phyloP scores from a whole-genome alignment of 2,113 vertebrate species.

The Pollachius pollachius region DNA sequence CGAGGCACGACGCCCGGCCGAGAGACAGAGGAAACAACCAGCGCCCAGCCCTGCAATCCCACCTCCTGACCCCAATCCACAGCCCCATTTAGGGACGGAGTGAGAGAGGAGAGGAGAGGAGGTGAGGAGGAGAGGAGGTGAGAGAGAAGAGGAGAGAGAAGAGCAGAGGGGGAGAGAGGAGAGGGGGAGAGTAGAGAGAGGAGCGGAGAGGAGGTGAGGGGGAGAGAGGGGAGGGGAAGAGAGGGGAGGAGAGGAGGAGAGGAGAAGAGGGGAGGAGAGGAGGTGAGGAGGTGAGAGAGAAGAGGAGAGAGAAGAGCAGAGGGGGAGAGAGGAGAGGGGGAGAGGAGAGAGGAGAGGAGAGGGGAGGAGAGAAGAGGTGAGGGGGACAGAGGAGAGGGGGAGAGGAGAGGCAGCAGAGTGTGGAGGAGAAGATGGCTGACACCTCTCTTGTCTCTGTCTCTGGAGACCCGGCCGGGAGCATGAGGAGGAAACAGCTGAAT shows the following conservation, averaged over 20 bases:
- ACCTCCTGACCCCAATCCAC: too few relatives aligned
- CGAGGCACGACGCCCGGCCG: too few relatives aligned
- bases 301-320: constrained; percentile 12
- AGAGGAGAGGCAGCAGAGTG: background rate
- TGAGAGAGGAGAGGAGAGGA: too few relatives aligned
- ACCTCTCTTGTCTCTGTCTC: background rate
- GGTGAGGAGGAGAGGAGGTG: too few relatives aligned
- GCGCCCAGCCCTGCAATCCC: too few relatives aligned
- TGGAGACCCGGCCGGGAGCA: background rate
- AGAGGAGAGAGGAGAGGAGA: background rate
- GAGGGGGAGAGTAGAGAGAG: background rate
- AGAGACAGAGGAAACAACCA: too few relatives aligned
- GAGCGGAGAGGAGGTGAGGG: background rate
- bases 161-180: background rate
- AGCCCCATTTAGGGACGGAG: too few relatives aligned
- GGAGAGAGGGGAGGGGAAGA: background rate
- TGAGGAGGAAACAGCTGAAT: background rate
- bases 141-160: background rate
- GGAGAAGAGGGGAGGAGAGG: background rate
- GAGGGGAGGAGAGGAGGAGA: background rate
- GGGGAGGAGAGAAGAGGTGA: background rate
- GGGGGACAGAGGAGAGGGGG: constrained; percentile 1
- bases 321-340: background rate
- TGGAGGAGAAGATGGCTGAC: background rate
- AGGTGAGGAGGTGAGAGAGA: background rate